A percentile compares a stretch with the other conserved stretches of the same genome.
Conservation (phyloP, 92 coral and sea anemone species). For the Siderastrea siderea region DNA sequence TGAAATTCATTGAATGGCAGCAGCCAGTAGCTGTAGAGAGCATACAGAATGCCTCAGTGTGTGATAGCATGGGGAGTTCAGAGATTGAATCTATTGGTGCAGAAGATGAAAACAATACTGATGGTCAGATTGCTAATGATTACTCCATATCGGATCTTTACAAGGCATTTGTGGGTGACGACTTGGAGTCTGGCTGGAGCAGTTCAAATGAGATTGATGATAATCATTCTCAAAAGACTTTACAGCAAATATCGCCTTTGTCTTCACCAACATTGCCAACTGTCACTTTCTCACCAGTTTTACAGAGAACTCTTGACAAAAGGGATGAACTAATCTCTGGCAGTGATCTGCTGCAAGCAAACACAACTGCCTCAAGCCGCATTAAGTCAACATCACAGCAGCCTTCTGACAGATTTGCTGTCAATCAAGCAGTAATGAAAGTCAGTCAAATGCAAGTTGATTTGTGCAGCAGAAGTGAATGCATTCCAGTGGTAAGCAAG, state of each 20-base stretch:
- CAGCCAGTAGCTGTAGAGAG: conserved; percentile 48
- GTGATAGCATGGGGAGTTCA: not conserved
- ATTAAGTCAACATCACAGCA: not conserved
- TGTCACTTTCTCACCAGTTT: not conserved
- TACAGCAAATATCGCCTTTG: not conserved
- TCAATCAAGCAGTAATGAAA: not conserved
- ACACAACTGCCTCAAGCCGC: not conserved
- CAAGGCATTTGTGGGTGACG: conserved; percentile 46
- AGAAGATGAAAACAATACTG: conserved; percentile 21
- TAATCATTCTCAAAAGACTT: not conserved
- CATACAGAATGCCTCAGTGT: not conserved
- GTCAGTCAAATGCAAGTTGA: not conserved
- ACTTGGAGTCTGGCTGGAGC: conserved; percentile 26
- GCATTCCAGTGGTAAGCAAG: not conserved
- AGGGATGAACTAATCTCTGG: not conserved
- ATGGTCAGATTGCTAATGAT: not conserved
- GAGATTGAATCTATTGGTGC: not conserved
- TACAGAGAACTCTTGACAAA: not conserved
- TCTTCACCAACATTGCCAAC: not conserved
- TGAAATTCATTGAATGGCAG: conserved; percentile 77
- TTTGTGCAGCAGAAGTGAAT: not conserved
- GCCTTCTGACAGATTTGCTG: not conserved
- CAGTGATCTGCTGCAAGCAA: not conserved
- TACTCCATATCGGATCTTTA: conserved; percentile 45
- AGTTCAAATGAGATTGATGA: conserved; percentile 53